Evolutionary conservation across 92 coral and sea anemone species (phyloP), one percentile per base, ranked within the genome.

Genomic region (Porites evermanni): DNA sequence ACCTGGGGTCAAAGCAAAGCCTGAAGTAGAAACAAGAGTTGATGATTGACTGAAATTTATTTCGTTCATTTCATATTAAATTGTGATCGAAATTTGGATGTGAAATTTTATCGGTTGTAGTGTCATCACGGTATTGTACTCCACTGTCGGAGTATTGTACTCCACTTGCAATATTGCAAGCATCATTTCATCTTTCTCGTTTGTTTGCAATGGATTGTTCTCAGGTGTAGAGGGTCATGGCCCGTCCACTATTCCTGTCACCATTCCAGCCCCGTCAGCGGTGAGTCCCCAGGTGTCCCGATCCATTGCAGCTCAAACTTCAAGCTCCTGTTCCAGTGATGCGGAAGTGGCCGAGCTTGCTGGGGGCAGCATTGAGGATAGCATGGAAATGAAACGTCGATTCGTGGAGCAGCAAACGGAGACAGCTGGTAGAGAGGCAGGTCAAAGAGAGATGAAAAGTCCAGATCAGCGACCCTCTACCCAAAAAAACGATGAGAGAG

Each of bases 341-440:
- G 88, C 88, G 0, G 93, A 91, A 60, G 82, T 87, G 14, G 93
- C 91, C 6, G 93, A 91, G 64, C 70, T 91, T 58, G 93, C 93
- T 18, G 88, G 82, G 20, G 71, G 88, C 38, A 91, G 93, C 74
- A 77, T 91, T 2, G 93, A 91, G 82, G 91, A 91, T 17, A 91
- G 91, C 82, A 52, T 73, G 14, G 93, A 87, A 51, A 16, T 83
- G 12, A 74, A 63, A 23, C 58, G 67, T 6, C 64, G 10, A 47
- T 63, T n/a, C 16, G 12, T 16, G 24, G 66, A 44, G 13, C 64
- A 44, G 53, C 79, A 58, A 81, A 7, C 67, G 23, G 54, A 14
- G 61, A 17, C 61, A 18, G 69, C 72, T 71, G 75, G 9, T 2
- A 71, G 70, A 74, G 38, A 7, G 6, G 17, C 18, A 10, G 80